Base-by-base conservation (phyloP, 2,113 vertebrate genomes). In the Triplophysa dalaica region DNA sequence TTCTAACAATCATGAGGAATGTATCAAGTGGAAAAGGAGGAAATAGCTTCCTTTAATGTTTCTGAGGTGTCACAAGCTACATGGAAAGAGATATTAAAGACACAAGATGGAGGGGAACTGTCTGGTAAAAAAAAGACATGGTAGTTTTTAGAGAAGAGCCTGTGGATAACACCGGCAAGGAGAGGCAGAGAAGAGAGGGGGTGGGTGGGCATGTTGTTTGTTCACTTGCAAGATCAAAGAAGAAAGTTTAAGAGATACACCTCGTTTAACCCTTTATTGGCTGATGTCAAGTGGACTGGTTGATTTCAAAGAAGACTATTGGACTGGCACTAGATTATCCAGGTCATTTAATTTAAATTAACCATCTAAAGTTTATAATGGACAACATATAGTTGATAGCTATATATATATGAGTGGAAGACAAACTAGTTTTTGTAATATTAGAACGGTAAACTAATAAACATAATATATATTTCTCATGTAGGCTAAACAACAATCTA, bases 211-310 rank as follows among this genome's bases (percentile, higher is more conserved):
- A 52, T 33, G 17, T 77, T 33, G 17, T 77, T 26, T 65, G 62
- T 29, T 62, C 72, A 43, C 4, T 48, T 33, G 24, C 2, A n/a
- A 65, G 74, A 77, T 77, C 75, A 77, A 77, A 77, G 74, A 63
- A 75, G 62, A 63, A 75, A 75, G 43, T 74, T 75, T 38, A 48
- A 38, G 19, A 77, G 19, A 38, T 65, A 41, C 26, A 65, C 62
- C 12, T 77, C 45, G 8, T 65, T 77, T 77, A 65, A 77, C 75
- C 62, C 43, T 65, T 77, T 65, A 65, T 38, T 45, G 33, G 7
- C 72, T 58, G 11, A 56, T 29, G 7, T 17, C 2, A 68, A 68
- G 66, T 64, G 8, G 63, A 33, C 9, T 12, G 45, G 9, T 22
- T 68, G 66, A 9, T 52, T n/a, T 21, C 29, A 21, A 3, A 16